Evolutionary conservation across 92 coral and sea anemone genomes (phyloP).

Genomic region (Meandrina meandrites): DNA sequence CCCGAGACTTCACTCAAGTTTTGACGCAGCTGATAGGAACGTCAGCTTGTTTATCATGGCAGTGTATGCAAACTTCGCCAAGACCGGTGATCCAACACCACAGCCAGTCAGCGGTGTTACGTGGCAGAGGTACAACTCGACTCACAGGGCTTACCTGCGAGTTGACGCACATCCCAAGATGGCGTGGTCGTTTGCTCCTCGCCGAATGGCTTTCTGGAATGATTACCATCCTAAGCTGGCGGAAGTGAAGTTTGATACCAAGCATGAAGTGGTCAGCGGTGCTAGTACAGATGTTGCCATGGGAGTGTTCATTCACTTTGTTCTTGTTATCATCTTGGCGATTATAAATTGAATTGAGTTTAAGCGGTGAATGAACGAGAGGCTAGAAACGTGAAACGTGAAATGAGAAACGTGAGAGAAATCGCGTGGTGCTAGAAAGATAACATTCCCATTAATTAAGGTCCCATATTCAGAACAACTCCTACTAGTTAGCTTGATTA

Average conservation of each 20-base stretch:
- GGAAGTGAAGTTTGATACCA: constrained; percentile 28
- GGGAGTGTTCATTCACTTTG: neutral
- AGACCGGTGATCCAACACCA: constrained; percentile 53
- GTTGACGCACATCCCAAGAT: constrained; percentile 61
- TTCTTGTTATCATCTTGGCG: neutral
- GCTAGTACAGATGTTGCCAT: neutral
- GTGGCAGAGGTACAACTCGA: constrained; percentile 58
- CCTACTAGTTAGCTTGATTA: no score
- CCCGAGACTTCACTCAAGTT: neutral
- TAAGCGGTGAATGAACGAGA: no score
- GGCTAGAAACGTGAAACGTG: no score
- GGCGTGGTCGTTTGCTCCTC: constrained; percentile 23
- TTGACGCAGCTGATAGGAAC: constrained; percentile 46
- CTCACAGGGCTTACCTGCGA: constrained; percentile 48
- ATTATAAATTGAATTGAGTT: neutral
- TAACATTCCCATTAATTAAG: no score
- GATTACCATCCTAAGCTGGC: constrained; percentile 63
- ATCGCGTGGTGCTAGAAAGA: no score
- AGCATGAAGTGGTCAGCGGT: neutral
- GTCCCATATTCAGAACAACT: no score
- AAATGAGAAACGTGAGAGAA: neutral
- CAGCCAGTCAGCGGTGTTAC: constrained; percentile 44
- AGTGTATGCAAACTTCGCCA: constrained; percentile 55
- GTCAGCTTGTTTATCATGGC: constrained; percentile 50
- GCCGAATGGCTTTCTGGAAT: constrained; percentile 67